Evolutionary conservation across 2,888 invertebrate genomes (phyloP).

Genomic region (Sarcophaga carnaria): DNA sequence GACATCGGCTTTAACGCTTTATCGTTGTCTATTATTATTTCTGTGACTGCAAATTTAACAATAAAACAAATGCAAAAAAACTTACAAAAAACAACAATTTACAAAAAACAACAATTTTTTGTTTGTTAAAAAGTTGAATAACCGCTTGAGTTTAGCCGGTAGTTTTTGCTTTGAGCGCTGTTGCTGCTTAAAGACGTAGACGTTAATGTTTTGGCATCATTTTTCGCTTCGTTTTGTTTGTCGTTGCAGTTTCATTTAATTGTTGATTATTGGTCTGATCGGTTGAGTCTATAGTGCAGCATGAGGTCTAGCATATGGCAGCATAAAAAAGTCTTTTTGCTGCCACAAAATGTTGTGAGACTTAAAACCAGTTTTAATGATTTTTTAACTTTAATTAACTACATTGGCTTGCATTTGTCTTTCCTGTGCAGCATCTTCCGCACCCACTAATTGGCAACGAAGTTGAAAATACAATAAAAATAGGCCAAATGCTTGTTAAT

Average conservation of each 20-base stretch:
- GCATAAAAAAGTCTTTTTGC: slow-evolving; percentile 9
- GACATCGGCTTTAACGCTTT: background rate
- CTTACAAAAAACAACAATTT: slow-evolving; percentile 4
- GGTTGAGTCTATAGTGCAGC: slow-evolving; percentile 9
- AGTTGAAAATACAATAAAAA: background rate
- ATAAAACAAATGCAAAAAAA: slow-evolving; percentile 29
- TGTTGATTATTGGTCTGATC: slow-evolving; percentile 43
- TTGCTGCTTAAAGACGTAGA: background rate
- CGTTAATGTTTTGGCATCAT: slow-evolving; percentile 29
- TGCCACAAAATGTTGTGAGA: slow-evolving; percentile 17
- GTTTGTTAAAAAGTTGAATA: slow-evolving; percentile 63
- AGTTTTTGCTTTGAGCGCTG: background rate
- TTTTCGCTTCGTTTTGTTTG: slow-evolving; percentile 17
- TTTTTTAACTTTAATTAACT: slow-evolving; percentile 4
- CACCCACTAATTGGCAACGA: slow-evolving; percentile 52
- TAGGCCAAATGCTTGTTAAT: slow-evolving; percentile 18
- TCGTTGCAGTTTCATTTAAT: slow-evolving; percentile 47
- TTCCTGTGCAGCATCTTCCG: slow-evolving; percentile 49
- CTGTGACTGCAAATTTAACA: slow-evolving; percentile 16
- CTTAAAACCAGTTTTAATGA: slow-evolving; percentile 54
- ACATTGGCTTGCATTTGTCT: slow-evolving; percentile 4
- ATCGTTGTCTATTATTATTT: slow-evolving; percentile 23
- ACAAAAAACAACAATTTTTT: slow-evolving; percentile 2
- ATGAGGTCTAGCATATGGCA: background rate
- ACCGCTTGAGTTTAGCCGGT: slow-evolving; percentile 63